Percentiles rank a stretch among this genome's conserved stretches.
phyloP scores from a whole-genome alignment of 2,797 vertebrate species.

The Peromyscus attwateri region DNA sequence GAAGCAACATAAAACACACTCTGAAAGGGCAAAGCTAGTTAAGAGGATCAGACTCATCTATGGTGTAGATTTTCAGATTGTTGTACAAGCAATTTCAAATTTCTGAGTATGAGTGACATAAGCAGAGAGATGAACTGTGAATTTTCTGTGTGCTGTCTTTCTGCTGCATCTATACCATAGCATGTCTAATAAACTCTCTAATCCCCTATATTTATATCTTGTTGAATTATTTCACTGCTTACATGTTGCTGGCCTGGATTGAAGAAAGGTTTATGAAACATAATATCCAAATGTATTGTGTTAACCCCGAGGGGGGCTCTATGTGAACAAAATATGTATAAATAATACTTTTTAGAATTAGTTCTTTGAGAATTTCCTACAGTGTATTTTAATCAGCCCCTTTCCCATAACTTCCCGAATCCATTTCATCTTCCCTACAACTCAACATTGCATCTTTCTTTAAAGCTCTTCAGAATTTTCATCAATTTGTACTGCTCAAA shows the following conservation, averaged over 20 bases:
- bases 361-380: background rate
- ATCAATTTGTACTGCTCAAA: background rate
- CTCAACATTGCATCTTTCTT: background rate
- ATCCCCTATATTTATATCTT: too few species aligned
- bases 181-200: too few species aligned
- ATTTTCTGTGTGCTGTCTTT: too few species aligned
- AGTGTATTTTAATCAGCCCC: background rate
- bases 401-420: background rate
- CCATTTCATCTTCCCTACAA: background rate
- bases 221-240: too few species aligned
- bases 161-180: too few species aligned
- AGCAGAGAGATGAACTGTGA: too few species aligned
- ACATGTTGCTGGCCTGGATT: too few species aligned
- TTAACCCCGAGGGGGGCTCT: too few species aligned
- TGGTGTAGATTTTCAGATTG: background rate
- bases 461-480: background rate
- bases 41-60: background rate
- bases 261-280: background rate
- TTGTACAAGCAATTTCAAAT: background rate
- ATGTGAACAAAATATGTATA: background rate
- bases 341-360: background rate
- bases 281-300: background rate
- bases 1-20: background rate
- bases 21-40: background rate
- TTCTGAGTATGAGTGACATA: too few species aligned